Evolutionary conservation across 2,888 invertebrate genomes (phyloP), one percentile per base, ranked within the genome.

Genomic region (Plagodis dolabraria): DNA sequence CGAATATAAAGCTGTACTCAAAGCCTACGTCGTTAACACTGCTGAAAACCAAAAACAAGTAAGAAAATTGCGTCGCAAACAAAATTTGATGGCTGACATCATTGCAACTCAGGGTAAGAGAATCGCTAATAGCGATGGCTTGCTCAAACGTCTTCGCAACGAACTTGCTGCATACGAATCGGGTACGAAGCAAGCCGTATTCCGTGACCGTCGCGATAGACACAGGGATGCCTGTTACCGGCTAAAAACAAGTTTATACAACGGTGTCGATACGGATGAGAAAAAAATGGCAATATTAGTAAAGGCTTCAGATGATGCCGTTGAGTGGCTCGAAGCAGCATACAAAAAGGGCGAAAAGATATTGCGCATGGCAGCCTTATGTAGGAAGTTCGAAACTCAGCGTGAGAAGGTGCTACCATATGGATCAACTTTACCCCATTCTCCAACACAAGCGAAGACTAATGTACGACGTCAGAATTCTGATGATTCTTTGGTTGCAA

Each of bases 311-410:
- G 89, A 93, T 62, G 77, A 79, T n/a, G 66, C 86, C 9, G 66
- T 92, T 0, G 85, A 86, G 63, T 84, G 90, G 84, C 71, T 94
- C 2, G 77, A 87, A 64, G 71, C 71, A 5, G 83, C 92, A 0
- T 71, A 77, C 38, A 79, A 82, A 56, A 94, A 93, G 74, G 94
- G 93, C 5, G 90, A 93, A 59, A 90, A 89, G 69, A 90, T 94
- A 50, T 71, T 93, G 47, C 88, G 91, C 33, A 71, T 94, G 64
- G 88, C 91, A 33, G 85, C 87, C 33, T 82, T 93, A n/a, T 94
- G 94, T 65, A 80, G 93, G 42, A 94, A 94, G 76, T 93, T 90
- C 70, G 94, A 94, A 81, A 94, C 93, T 0, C 89, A 89, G 63
- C 81, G 87, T 10, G 94, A 94, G 77, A 93, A 92, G 71, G 82